Conservation (phyloP, 2,113 vertebrate species). For the Turdus rufiventris region DNA sequence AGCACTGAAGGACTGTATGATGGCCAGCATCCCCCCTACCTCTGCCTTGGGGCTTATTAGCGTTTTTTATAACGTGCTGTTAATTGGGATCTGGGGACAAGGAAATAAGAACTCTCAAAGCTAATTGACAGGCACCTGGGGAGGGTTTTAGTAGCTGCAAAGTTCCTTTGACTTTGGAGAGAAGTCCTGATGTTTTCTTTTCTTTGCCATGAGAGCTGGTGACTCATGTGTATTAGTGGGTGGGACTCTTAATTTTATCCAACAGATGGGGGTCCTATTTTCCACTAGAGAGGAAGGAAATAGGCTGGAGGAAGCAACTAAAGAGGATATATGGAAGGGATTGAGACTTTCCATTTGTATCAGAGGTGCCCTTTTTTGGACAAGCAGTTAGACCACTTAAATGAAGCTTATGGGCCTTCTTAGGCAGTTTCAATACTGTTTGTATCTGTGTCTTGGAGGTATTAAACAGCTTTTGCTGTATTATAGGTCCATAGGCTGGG, state of each 20-base stretch:
- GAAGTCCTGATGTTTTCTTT: constrained; percentile 26
- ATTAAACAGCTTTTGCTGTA: neutral
- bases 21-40: constrained; percentile 37
- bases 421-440: neutral
- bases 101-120: constrained; percentile 60
- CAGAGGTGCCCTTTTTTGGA: constrained; percentile 1
- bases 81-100: constrained; percentile 64
- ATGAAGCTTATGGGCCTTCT: neutral
- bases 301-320: constrained; percentile 5
- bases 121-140: constrained; percentile 56
- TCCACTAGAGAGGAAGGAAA: neutral
- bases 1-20: constrained; percentile 30
- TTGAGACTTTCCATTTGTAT: neutral
- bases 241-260: neutral
- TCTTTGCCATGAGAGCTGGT: neutral
- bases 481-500: neutral
- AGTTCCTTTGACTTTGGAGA: constrained; percentile 41
- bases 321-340: neutral
- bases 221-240: neutral
- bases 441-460: neutral
- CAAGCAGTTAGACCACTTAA: neutral
- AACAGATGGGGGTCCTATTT: neutral
- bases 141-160: constrained; percentile 43
- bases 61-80: constrained; percentile 36
- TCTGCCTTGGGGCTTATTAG: constrained; percentile 43